A percentile compares a stretch with the other conserved stretches of the same genome.
Conservation (phyloP, 53 echinoderm and acorn worm species). For the Arbacia lixula region DNA sequence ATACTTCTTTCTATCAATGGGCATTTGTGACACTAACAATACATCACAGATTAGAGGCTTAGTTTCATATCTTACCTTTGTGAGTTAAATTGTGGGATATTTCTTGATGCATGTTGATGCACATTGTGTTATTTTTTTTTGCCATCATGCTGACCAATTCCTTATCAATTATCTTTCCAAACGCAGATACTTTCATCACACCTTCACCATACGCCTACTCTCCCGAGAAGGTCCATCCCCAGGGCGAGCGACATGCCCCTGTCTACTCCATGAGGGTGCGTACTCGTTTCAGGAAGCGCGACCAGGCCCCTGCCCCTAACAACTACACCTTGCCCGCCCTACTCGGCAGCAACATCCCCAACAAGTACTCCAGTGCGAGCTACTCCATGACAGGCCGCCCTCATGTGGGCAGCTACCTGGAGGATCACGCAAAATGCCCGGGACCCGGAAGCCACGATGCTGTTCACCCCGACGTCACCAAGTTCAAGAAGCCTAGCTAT, state of each 20-base stretch:
- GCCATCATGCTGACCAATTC: too few species aligned
- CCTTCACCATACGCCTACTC: conserved; percentile 97
- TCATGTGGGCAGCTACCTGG: conserved; percentile 89
- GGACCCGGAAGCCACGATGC: conserved; percentile 93
- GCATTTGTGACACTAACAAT: too few species aligned
- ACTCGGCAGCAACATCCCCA: conserved; percentile 80
- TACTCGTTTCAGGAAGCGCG: conserved; percentile 88
- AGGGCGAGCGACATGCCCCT: conserved; percentile 94
- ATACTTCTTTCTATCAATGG: too few species aligned
- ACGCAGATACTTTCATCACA: conserved; percentile 89
- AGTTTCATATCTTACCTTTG: too few species aligned
- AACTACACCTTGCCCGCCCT: conserved; percentile 83
- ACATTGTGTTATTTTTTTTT: too few species aligned
- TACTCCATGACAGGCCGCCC: conserved; percentile 90
- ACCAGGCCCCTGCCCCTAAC: conserved; percentile 90
- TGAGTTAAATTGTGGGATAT: too few species aligned
- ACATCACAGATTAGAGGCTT: too few species aligned
- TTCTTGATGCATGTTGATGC: too few species aligned
- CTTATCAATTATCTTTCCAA: not conserved
- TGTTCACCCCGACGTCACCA: conserved; percentile 75
- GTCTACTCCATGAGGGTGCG: conserved; percentile 88
- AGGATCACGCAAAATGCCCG: conserved; percentile 94
- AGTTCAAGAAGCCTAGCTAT: conserved; percentile 85
- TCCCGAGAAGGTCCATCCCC: conserved; percentile 95
- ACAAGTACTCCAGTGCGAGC: conserved; percentile 87